Evolutionary conservation across 2,888 invertebrate genomes (phyloP).

Genomic region (Magallana nippona): DNA sequence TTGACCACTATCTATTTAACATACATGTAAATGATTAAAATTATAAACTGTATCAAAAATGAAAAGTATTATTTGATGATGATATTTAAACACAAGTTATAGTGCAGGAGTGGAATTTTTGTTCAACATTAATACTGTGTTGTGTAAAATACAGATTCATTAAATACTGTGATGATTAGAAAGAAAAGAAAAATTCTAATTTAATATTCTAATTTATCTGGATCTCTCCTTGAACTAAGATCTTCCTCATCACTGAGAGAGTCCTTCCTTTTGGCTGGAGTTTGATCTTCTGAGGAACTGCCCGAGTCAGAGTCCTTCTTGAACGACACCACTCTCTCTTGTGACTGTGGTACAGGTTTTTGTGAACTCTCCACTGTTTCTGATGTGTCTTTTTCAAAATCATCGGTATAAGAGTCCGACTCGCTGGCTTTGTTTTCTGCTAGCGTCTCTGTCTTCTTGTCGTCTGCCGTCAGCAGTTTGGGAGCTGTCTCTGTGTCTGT

Average conservation of each 20-base stretch:
- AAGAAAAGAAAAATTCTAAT: no score
- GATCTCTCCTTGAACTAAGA: constrained; percentile 55
- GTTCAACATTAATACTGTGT: no score
- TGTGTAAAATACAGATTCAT: no score
- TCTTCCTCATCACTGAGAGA: constrained; percentile 55
- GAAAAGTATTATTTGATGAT: no score
- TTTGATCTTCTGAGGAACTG: background rate
- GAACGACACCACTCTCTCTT: constrained; percentile 35
- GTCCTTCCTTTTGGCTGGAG: constrained; percentile 46
- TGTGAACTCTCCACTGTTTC: background rate
- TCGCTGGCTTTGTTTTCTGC: background rate
- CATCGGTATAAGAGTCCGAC: background rate
- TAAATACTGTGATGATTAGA: no score
- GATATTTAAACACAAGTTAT: no score
- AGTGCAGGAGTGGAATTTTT: no score
- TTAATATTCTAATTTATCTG: constrained; percentile 60
- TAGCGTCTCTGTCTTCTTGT: background rate
- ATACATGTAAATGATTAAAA: no score
- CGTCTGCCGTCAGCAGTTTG: background rate
- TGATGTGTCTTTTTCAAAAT: background rate
- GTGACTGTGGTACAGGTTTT: constrained; percentile 14
- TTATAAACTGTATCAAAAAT: no score
- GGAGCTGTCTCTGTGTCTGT: background rate
- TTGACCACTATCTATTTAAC: no score
- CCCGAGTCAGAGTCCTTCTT: constrained; percentile 11